These are phyloP conservation scores for Carpatolechia fugitivella DNA, from an alignment of 2,888 invertebrate genomes.

Conservation along the genomic window DNA sequence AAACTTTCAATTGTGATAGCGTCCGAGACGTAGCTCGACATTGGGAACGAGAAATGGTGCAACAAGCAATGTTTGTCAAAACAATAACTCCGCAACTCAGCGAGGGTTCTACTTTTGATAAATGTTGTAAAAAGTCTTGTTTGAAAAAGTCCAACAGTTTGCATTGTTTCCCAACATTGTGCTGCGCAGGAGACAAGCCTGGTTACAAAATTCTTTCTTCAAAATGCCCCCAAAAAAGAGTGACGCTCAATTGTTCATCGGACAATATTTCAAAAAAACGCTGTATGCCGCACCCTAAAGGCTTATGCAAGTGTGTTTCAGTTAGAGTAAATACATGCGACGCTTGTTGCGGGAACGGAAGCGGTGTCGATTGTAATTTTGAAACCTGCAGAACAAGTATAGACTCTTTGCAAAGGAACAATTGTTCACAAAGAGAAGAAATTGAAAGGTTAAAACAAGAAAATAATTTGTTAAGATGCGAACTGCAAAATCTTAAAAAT, in stretches of 20 bases:
- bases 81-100: slow-evolving; percentile 29
- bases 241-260: slow-evolving; percentile 1
- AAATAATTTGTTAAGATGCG: slow-evolving; percentile 48
- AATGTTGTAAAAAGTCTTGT: slow-evolving; percentile 17
- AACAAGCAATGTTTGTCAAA: slow-evolving; percentile 52
- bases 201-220: background rate
- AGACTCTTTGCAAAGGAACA: slow-evolving; percentile 41
- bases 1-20: slow-evolving; percentile 32
- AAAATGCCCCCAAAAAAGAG: background rate
- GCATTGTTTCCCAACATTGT: background rate
- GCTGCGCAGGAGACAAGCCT: background rate
- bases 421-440: slow-evolving; percentile 44
- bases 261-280: slow-evolving; percentile 12
- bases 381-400: slow-evolving; percentile 37
- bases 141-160: slow-evolving; percentile 14
- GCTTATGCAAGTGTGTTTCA: slow-evolving; percentile 36
- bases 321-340: slow-evolving; percentile 34
- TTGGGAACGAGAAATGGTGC: slow-evolving; percentile 58
- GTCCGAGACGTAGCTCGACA: slow-evolving; percentile 46
- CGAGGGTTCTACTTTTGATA: slow-evolving; percentile 15
- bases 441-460: slow-evolving; percentile 48
- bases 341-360: slow-evolving; percentile 15
- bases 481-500: slow-evolving; percentile 46
- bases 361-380: slow-evolving; percentile 31
- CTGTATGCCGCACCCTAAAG: slow-evolving; percentile 24